phyloP scores from a whole-genome alignment of 2,113 vertebrate species.

The Copsychus sechellarum region DNA sequence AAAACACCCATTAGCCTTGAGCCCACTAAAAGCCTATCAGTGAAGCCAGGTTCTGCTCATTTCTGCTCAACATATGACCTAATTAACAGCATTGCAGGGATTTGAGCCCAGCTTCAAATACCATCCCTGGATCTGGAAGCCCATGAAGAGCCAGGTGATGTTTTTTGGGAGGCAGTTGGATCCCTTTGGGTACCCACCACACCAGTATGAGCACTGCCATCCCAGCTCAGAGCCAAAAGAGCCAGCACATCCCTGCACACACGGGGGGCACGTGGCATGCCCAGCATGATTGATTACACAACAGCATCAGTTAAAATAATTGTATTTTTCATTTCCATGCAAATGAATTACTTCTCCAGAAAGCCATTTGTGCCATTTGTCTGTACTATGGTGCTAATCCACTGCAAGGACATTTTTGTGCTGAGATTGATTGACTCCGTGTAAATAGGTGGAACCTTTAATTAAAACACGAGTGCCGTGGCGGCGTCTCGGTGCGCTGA shows the following conservation, averaged over 20 bases:
- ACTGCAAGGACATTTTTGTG: slow-evolving; percentile 29
- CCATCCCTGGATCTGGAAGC: not conserved
- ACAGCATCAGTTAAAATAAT: slow-evolving; percentile 46
- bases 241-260: not conserved
- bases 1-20: slow-evolving; percentile 45
- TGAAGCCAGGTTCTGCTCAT: not conserved
- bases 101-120: not conserved
- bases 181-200: not conserved
- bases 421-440: slow-evolving; percentile 47
- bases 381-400: slow-evolving; percentile 47
- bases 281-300: not conserved
- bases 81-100: not conserved
- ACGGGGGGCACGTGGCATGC: fast-evolving
- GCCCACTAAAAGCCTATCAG: slow-evolving; percentile 15
- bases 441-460: slow-evolving; percentile 69
- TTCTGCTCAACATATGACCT: not conserved
- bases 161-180: fast-evolving
- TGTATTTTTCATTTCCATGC: slow-evolving; percentile 55
- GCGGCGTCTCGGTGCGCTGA: not conserved
- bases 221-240: not conserved
- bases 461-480: slow-evolving; percentile 45
- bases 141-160: not conserved
- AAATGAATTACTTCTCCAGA: slow-evolving; percentile 55
- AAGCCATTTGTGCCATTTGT: slow-evolving; percentile 60
- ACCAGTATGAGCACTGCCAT: fast-evolving